Evolutionary conservation across 2,113 vertebrate genomes (phyloP), one percentile per base, ranked within the genome.

Genomic region (Progne subis): DNA sequence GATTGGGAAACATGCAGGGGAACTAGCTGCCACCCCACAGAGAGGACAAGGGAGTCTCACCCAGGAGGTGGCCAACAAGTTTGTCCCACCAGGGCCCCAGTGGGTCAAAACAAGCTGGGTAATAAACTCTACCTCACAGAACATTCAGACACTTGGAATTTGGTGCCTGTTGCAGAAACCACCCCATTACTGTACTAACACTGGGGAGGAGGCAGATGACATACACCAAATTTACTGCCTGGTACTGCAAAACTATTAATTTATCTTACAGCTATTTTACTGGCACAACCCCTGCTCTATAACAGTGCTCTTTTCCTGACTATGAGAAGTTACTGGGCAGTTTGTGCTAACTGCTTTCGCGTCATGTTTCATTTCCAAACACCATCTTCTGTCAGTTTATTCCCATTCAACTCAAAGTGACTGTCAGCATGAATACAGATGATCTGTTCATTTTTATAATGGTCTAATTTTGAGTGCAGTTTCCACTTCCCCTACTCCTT

Each of bases 321-420:
- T 92, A 52, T 88, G 83, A 97, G 95, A 95, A 97, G 96, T 97
- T 95, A 97, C 53, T 91, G 96, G 92, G 86, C 92, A 97, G 96
- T 96, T 97, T 95, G 93, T 82, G 86, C 90, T 95, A 96, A 92
- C 96, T 94, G 93, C 93, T 79, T 97, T 97, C 95, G 96, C 5
- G 1, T 91, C 95, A 78, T 88, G 92, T 97, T 97, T 97, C 97
- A 97, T 94, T 96, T 96, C 95, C 93, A 98, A 95, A 97, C 88
- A 94, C 90, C 96, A 92, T 78, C 92, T 93, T 95, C 92, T 96
- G 92, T 91, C 85, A 92, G 46, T 95, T 97, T 93, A 94, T 88
- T 95, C 92, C 85, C 92, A 97, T 95, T 95, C 96, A 97, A 97
- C 72, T 49, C 84, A 82, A 97, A 97, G 90, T 21, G 80, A 96